Conservation (phyloP, 2,113 vertebrate genomes). For the Coptodon bakossiorum region DNA sequence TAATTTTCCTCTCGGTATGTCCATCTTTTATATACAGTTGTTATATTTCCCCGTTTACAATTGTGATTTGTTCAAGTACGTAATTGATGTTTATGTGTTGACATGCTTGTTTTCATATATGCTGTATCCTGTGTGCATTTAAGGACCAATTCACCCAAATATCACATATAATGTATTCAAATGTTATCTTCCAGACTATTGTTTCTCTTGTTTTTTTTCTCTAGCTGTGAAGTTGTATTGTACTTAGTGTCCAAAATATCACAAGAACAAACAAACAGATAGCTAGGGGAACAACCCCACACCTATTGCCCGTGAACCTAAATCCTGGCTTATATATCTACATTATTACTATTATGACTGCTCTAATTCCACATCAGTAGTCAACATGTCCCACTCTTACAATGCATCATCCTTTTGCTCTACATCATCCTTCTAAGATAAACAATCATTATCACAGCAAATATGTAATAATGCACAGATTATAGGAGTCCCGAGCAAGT, state of each 20-base stretch:
- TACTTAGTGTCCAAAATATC: background rate
- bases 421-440: background rate
- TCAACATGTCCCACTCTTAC: background rate
- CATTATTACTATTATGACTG: background rate
- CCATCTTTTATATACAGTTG: background rate
- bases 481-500: background rate
- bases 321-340: background rate
- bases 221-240: background rate
- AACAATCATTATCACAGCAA: background rate
- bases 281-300: background rate
- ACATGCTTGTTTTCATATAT: background rate
- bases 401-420: background rate
- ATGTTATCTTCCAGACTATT: background rate
- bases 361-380: background rate
- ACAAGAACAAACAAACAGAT: background rate
- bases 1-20: background rate
- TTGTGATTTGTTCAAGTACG: background rate
- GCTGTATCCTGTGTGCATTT: background rate
- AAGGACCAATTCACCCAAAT: background rate
- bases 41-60: background rate
- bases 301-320: background rate
- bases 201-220: background rate
- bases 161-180: background rate
- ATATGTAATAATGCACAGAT: background rate
- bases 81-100: background rate